Evolutionary conservation across 2,888 invertebrate genomes (phyloP).

Genomic region (Metacarcinus magister): DNA sequence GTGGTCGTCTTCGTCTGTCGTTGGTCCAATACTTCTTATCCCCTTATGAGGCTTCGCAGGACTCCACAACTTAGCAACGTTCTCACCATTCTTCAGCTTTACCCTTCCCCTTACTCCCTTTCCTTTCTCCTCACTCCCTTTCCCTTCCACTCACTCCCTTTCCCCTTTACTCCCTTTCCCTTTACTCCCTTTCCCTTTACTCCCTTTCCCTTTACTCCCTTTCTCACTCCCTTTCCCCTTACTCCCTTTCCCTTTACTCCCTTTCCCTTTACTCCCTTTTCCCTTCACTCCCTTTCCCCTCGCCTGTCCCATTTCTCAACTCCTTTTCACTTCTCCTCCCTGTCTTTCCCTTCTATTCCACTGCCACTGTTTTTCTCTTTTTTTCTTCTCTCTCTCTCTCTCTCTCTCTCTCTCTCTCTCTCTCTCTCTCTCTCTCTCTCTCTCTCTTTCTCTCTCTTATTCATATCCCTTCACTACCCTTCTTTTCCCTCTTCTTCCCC

Average conservation of each 20-base stretch:
- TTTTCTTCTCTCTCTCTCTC: background rate
- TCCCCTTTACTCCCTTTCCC: background rate
- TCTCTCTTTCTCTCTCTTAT: background rate
- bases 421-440: background rate
- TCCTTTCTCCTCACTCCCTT: background rate
- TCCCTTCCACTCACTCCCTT: background rate
- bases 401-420: too few relatives aligned
- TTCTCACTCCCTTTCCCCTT: background rate
- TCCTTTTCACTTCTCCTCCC: too few relatives aligned
- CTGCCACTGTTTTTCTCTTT: background rate
- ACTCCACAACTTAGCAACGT: background rate
- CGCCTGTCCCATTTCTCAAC: too few relatives aligned
- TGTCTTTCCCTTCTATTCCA: background rate
- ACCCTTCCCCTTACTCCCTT: background rate
- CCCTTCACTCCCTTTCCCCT: background rate
- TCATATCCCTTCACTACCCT: background rate
- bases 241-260: background rate
- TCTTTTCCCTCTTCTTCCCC: background rate
- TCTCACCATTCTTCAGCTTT: background rate
- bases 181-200: background rate
- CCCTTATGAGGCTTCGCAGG: background rate
- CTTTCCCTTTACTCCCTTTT: background rate
- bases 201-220: background rate
- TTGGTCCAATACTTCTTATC: background rate
- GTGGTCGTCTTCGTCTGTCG: background rate